Evolutionary conservation across 1,140 invertebrate genomes (phyloP).

Genomic region (Drosophila kepulauana): DNA sequence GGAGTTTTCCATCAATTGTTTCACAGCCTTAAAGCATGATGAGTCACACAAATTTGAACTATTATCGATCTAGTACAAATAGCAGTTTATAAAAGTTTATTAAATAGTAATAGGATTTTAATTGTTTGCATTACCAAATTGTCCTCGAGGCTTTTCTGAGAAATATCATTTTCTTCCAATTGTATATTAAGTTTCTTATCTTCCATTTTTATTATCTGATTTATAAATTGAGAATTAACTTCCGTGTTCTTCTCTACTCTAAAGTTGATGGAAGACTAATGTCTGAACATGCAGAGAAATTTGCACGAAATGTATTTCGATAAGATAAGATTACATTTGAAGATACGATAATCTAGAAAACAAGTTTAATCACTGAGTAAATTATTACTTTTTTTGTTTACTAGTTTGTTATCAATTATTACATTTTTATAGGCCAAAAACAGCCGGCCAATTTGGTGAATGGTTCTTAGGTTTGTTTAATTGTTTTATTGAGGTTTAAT

Average conservation of each 20-base stretch:
- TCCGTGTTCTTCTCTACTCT: neutral
- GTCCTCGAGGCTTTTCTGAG: neutral
- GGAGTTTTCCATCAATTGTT: neutral
- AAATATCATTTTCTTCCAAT: neutral
- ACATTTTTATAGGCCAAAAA: too few relatives aligned
- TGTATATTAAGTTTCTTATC: neutral
- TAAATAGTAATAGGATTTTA: neutral
- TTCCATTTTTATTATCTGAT: too few relatives aligned
- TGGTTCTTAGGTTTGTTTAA: too few relatives aligned
- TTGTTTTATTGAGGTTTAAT: too few relatives aligned
- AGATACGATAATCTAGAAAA: too few relatives aligned
- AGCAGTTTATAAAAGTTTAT: neutral
- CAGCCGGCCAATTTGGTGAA: too few relatives aligned
- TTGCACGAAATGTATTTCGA: neutral
- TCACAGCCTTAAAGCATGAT: neutral
- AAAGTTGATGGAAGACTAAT: neutral
- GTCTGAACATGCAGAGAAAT: neutral
- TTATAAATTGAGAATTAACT: too few relatives aligned
- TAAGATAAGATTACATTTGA: neutral
- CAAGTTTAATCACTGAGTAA: too few relatives aligned
- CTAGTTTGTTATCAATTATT: too few relatives aligned
- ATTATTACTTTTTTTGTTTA: too few relatives aligned
- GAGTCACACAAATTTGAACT: neutral
- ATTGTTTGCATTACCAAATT: neutral
- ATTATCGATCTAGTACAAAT: neutral